Evolutionary conservation across 1,140 invertebrate genomes (phyloP), one percentile per base, ranked within the genome.

Genomic region (Drosophila novamexicana): DNA sequence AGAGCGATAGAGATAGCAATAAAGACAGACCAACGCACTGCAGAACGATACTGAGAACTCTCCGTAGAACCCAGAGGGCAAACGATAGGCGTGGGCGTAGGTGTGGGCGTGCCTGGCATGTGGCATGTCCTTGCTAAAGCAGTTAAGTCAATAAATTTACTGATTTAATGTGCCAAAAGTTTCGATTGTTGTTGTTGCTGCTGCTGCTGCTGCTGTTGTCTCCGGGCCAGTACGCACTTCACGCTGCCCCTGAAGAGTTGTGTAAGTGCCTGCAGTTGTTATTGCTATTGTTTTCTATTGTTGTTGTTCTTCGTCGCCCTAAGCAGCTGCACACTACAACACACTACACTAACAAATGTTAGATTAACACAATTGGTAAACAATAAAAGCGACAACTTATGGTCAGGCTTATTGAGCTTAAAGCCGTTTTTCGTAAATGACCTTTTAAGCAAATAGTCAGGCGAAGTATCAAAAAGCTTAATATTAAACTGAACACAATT

Each of bases 311-410:
- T 73, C 64, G 62, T 54, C 39, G 79, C 66, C 47, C 45, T 1
- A 9, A 44, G 18, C 40, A 50, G 42, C 14, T 64, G 44, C 39
- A 58, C 72, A 72, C 75, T 50, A 77, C 78, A 76, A 83, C 72
- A 72, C 72, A 77, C 78, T 73, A 83, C 72, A 72, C 72, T 50
- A 77, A 81, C 76, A 88, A 89, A 89, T 89, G 77, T 52, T 74
- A 89, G 83, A 91, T 91, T 91, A 91, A 85, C 81, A 82, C 90
- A 91, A 91, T 91, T 91, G 89, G 81, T 77, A 91, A 91, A 89
- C 81, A 91, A 91, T 91, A 91, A 91, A 89, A 71, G 72, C 53
- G 76, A 45, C 76, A 75, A 85, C 75, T 75, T 75, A 74, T 54
- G 45, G 50, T 44, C 58, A 14, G n/a, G 70, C 72, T 89, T 75